Conservation (phyloP, 92 coral and sea anemone genomes). For the Porites cylindrica region DNA sequence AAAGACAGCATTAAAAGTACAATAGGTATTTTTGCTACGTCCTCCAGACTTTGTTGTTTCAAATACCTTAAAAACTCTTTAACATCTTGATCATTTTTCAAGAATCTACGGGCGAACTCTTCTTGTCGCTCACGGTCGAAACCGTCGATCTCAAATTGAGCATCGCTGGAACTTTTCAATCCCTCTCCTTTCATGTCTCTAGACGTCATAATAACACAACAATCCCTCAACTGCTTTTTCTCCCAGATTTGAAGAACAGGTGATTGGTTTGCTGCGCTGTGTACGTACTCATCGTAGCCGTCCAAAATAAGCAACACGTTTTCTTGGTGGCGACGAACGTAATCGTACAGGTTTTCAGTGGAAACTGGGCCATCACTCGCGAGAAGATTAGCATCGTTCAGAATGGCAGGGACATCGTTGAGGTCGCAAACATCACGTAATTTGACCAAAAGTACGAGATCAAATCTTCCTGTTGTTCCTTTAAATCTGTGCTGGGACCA, state of each 20-base stretch:
- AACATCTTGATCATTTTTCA: not conserved
- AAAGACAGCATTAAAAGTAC: not conserved
- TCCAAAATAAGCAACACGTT: slow-evolving; percentile 3
- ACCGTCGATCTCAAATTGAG: not conserved
- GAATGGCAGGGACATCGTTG: not conserved
- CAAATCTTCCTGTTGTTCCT: not conserved
- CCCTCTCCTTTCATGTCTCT: not conserved
- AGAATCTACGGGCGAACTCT: not conserved
- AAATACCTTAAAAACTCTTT: not conserved
- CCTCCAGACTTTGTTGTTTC: not conserved
- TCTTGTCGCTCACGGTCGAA: not conserved
- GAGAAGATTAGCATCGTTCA: not conserved
- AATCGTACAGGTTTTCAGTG: not conserved
- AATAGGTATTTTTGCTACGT: slow-evolving; percentile 12
- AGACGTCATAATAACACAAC: slow-evolving; percentile 2
- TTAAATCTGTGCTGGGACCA: not conserved
- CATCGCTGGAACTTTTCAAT: not conserved
- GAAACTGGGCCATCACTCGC: not conserved
- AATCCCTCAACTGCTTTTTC: not conserved
- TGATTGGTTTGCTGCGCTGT: not conserved
- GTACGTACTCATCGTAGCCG: slow-evolving; percentile 10
- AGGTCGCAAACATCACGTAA: not conserved
- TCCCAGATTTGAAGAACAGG: slow-evolving; percentile 7
- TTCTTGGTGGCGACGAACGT: slow-evolving; percentile 3
- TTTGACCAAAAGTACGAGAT: not conserved